phyloP scores from a whole-genome alignment of 2,797 vertebrate species.

The Parotocinclus haroldoi region DNA sequence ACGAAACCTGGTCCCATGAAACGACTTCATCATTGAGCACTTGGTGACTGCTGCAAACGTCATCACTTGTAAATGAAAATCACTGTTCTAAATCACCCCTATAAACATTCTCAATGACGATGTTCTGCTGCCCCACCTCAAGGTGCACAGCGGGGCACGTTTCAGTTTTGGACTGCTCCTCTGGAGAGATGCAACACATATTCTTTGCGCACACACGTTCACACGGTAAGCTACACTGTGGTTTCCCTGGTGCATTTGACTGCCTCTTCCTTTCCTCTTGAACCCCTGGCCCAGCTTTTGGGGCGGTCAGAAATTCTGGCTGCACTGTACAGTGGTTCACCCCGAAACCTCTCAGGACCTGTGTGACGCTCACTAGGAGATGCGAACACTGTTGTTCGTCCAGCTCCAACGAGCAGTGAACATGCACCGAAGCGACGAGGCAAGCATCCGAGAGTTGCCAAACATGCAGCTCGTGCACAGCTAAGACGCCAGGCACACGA shows the following conservation, averaged over 20 bases:
- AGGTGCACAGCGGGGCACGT: constrained; percentile 45
- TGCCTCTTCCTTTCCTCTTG: not conserved
- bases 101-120: constrained; percentile 63
- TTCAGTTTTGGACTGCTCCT: constrained; percentile 20
- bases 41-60: too few relatives aligned
- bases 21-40: too few relatives aligned
- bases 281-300: constrained; percentile 1
- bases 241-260: constrained; percentile 14
- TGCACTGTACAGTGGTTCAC: constrained; percentile 72
- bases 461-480: constrained; percentile 72
- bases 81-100: not conserved
- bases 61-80: too few relatives aligned
- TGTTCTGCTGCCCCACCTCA: constrained; percentile 40
- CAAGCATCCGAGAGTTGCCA: constrained; percentile 67
- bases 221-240: constrained; percentile 63
- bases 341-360: constrained; percentile 59
- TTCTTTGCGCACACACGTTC: constrained; percentile 53
- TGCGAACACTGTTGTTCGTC: constrained; percentile 49
- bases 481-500: constrained; percentile 62
- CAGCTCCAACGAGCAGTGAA: constrained; percentile 56
- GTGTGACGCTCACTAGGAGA: constrained; percentile 58
- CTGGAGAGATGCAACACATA: constrained; percentile 63
- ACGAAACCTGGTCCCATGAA: too few relatives aligned
- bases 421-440: constrained; percentile 69
- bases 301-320: constrained; percentile 60